These are phyloP conservation scores for Eira barbara DNA, from an alignment of 2,113 vertebrate genomes.

Conservation along the genomic window DNA sequence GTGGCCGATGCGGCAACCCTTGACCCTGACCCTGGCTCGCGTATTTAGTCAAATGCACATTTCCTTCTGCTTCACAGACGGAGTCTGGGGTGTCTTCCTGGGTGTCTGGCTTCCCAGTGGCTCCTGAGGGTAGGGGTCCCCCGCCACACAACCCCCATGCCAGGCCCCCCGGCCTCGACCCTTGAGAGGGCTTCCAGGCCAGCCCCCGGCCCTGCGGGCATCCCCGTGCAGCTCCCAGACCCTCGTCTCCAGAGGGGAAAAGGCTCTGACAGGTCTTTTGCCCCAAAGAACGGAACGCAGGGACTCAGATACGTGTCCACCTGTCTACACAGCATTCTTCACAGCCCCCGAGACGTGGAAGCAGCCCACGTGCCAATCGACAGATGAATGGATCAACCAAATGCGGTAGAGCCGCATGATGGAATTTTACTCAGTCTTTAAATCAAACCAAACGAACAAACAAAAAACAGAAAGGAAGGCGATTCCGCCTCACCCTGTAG, in stretches of 20 bases:
- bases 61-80: not conserved
- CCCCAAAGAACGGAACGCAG: accelerated
- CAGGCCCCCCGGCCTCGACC: not conserved
- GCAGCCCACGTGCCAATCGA: accelerated
- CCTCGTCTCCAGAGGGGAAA: accelerated
- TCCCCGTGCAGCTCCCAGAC: accelerated
- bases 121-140: not conserved
- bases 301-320: accelerated
- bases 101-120: too few relatives aligned
- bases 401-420: accelerated
- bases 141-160: accelerated
- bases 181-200: not conserved
- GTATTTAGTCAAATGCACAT: accelerated
- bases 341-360: accelerated
- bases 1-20: accelerated
- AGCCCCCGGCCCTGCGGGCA: accelerated
- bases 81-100: too few relatives aligned
- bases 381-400: accelerated
- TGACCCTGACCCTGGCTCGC: not conserved
- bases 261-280: accelerated
- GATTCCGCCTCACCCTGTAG: accelerated
- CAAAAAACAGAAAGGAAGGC: not conserved
- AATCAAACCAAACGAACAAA: too few relatives aligned
- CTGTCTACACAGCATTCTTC: accelerated
- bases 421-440: not conserved